Percentiles rank a stretch among this genome's conserved stretches.
Conservation (phyloP, 2,797 vertebrate species). For the Falco rusticolus region DNA sequence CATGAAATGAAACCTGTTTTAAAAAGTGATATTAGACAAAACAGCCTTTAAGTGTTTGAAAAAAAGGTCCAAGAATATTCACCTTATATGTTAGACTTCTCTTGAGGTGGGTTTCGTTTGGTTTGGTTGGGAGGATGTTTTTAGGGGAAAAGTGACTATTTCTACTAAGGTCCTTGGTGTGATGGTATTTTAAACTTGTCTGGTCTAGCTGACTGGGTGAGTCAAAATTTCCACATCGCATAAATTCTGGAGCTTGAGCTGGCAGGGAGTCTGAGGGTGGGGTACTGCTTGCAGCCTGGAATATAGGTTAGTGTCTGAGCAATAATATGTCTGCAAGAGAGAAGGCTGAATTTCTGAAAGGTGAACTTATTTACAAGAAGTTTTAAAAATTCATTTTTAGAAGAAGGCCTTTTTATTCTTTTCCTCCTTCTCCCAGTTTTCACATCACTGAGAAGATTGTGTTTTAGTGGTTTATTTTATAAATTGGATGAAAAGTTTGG, state of each 20-base stretch:
- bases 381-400: not conserved
- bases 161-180: not conserved
- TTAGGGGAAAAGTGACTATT: not conserved
- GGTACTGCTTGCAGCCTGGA: not conserved
- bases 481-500: not conserved
- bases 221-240: not conserved
- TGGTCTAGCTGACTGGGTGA: not conserved
- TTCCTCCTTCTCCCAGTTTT: not conserved
- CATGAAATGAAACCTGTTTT: not conserved
- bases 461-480: not conserved
- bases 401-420: not conserved
- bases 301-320: not conserved
- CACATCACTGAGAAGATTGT: not conserved
- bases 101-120: not conserved
- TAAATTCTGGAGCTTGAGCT: not conserved
- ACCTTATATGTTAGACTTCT: not conserved
- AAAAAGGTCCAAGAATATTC: not conserved
- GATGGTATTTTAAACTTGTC: not conserved
- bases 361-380: not conserved
- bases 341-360: not conserved
- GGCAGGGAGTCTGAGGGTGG: not conserved
- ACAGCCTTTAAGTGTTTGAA: not conserved
- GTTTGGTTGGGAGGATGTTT: not conserved
- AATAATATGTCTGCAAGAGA: not conserved
- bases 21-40: not conserved